A percentile compares a stretch with the other conserved stretches of the same genome.
phyloP scores from a whole-genome alignment of 2,797 vertebrate species.

The Molossus alvarezi region DNA sequence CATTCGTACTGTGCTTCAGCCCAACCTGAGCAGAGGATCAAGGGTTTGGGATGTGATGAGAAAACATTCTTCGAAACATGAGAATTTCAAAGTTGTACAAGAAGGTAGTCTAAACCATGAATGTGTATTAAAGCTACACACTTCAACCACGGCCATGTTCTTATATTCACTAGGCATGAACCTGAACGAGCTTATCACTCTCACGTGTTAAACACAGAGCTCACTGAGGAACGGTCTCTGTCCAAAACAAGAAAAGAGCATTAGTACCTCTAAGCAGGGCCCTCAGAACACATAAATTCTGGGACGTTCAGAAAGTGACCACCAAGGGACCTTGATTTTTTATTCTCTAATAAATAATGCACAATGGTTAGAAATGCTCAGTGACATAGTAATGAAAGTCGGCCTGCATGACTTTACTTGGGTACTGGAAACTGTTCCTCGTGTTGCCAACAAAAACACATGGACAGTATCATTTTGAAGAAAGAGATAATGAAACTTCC shows the following conservation, averaged over 20 bases:
- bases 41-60: conserved; percentile 5
- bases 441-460: conserved; percentile 79
- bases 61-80: conserved; percentile 23
- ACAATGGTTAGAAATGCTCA: conserved; percentile 65
- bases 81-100: conserved; percentile 8
- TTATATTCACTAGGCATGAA: background rate
- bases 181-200: conserved; percentile 8
- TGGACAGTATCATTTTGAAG: conserved; percentile 74
- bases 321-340: conserved; percentile 22
- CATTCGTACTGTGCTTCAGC: background rate
- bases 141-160: background rate
- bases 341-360: conserved; percentile 61
- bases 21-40: conserved; percentile 3
- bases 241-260: background rate
- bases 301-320: conserved; percentile 59
- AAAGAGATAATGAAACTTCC: conserved; percentile 80
- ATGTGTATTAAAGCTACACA: background rate
- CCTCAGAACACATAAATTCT: background rate
- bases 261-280: background rate
- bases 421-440: conserved; percentile 64
- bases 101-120: background rate
- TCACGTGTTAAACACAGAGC: conserved; percentile 4
- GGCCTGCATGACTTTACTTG: conserved; percentile 66
- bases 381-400: conserved; percentile 65
- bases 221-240: background rate